These are phyloP conservation scores for Balanococcus diminutus DNA, from an alignment of 2,888 invertebrate species.

Conservation along the genomic window DNA sequence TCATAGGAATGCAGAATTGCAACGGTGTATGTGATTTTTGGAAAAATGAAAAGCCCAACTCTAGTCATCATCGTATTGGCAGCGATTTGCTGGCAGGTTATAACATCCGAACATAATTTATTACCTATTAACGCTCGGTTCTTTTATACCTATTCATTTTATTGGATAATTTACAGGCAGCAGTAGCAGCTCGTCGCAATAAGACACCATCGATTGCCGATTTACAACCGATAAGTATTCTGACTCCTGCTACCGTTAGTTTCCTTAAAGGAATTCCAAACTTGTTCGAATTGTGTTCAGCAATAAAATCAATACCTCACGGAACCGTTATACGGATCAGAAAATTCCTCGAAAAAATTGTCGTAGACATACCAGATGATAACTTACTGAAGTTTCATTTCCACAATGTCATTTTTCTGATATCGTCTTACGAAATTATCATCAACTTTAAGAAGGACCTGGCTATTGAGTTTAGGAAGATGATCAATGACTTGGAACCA, in stretches of 20 bases:
- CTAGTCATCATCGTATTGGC: background rate
- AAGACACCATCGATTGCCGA: background rate
- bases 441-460: background rate
- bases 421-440: background rate
- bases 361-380: background rate
- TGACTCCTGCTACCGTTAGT: background rate
- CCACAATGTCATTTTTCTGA: background rate
- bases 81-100: background rate
- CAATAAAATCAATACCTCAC: background rate
- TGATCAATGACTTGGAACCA: background rate
- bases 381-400: conserved; percentile 22
- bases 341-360: background rate
- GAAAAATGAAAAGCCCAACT: background rate
- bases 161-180: background rate
- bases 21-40: background rate
- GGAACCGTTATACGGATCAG: background rate
- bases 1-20: background rate
- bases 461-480: background rate
- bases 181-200: background rate
- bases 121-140: too few species aligned
- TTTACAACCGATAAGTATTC: background rate
- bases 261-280: background rate
- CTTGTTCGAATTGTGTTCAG: background rate
- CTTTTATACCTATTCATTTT: background rate
- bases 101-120: background rate